Base-by-base conservation (phyloP, 2,888 invertebrate species). In the Mechanitis mazaeus region DNA sequence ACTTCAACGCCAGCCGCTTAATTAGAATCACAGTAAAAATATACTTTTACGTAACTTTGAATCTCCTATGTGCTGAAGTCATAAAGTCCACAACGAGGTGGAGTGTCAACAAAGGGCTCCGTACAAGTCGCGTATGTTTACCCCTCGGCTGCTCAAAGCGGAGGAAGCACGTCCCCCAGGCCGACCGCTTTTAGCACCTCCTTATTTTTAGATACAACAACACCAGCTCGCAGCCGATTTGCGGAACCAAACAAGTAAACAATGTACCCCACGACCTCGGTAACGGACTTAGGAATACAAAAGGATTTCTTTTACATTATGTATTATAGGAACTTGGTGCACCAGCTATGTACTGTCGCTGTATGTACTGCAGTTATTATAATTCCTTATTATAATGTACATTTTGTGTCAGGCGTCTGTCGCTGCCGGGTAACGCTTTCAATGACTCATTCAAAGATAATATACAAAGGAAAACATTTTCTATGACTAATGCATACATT, bases 181-280 rank as follows among this genome's bases (percentile, higher is more conserved):
- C 79, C 75, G 85, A 79, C 82, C 85, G 86, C 87, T 88, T 90
- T 90, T 90, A 90, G 87, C 89, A 89, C 88, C 89, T 89, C 83
- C 84, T 82, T 88, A 90, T 88, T 90, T 89, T 86, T 88, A 88
- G 87, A 87, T 76, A 78, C 79, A 83, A 82, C 83, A 81, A 81
- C 81, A 80, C 74, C 80, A 77, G 71, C 75, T 75, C 75, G 74
- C 77, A 77, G 80, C 76, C 79, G 85, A 86, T 85, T 87, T 87
- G 89, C 88, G 86, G 85, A 84, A 82, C 78, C 69, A 74, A 76
- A 79, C 78, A 77, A 76, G 84, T 85, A 87, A 84, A 86, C 82
- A 86, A 73, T 79, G 78, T 78, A 76, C 75, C 75, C 77, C 78
- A 77, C 72, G 78, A 64, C 20, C 20, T 20, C 58, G 58, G 58